These are phyloP conservation scores for Intellagama lesueurii DNA, from an alignment of 2,797 vertebrate genomes.

Conservation along the genomic window DNA sequence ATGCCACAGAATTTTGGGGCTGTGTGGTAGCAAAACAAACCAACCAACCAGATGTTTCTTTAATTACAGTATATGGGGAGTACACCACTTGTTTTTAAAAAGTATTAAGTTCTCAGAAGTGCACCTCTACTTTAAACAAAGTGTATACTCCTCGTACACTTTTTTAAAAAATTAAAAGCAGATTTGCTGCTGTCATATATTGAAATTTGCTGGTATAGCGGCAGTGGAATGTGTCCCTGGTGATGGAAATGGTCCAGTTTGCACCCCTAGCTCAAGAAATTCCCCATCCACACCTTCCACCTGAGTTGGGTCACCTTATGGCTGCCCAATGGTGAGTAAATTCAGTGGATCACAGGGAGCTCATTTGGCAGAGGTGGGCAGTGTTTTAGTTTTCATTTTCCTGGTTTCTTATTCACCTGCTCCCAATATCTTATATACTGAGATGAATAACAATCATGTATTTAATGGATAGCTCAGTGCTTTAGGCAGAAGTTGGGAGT, in stretches of 20 bases:
- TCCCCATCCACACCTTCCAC: neutral
- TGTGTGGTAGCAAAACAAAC: no score
- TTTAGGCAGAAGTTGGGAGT: no score
- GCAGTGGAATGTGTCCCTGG: neutral
- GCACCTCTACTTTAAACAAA: neutral
- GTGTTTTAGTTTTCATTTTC: no score
- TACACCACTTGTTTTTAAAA: neutral
- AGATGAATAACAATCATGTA: neutral
- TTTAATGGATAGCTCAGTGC: neutral
- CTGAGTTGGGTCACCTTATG: neutral
- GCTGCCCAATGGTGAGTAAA: neutral
- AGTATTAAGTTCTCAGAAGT: neutral
- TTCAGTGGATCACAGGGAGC: neutral
- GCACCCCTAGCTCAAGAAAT: neutral
- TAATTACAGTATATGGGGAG: neutral
- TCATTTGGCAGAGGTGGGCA: neutral
- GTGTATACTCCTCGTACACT: no score
- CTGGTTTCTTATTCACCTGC: neutral
- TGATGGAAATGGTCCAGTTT: neutral
- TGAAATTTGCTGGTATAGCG: neutral
- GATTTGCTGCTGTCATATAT: neutral
- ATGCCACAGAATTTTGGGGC: no score
- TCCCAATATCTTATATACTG: neutral
- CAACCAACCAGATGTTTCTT: neutral
- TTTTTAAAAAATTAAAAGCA: neutral